These are phyloP conservation scores for Axis porcinus DNA, from an alignment of 2,113 vertebrate genomes.

Conservation along the genomic window DNA sequence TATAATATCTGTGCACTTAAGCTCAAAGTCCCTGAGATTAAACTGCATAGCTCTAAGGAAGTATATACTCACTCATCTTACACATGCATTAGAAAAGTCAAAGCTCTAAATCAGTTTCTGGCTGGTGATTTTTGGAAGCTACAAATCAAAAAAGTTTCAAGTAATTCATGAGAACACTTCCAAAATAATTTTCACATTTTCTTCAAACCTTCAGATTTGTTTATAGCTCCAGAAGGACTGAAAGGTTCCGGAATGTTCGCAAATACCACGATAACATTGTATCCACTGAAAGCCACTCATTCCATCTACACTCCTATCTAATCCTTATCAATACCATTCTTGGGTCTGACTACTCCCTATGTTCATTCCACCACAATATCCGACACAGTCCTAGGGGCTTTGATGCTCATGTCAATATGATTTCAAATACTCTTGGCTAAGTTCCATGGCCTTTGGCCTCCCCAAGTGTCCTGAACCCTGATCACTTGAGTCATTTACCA, in stretches of 20 bases:
- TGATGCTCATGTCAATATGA: neutral
- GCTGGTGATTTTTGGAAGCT: neutral
- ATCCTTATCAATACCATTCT: neutral
- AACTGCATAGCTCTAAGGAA: neutral
- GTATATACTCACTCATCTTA: neutral
- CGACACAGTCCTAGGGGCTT: neutral
- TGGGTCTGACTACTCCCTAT: neutral
- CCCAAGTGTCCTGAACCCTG: neutral
- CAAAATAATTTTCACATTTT: neutral
- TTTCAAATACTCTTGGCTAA: neutral
- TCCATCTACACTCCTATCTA: neutral
- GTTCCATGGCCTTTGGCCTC: neutral
- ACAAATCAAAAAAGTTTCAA: neutral
- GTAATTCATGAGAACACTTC: neutral
- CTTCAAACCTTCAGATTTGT: neutral
- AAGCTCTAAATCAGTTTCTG: conserved; percentile 19
- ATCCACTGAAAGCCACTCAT: neutral
- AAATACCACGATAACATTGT: neutral
- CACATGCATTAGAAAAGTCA: neutral
- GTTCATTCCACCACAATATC: neutral
- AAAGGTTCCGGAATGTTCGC: neutral
- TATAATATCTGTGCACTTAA: neutral
- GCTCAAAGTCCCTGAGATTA: neutral
- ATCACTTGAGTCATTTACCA: neutral
- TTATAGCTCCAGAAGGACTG: neutral